Conservation (phyloP, 2,888 invertebrate species). For the Crepidodera aurea region DNA sequence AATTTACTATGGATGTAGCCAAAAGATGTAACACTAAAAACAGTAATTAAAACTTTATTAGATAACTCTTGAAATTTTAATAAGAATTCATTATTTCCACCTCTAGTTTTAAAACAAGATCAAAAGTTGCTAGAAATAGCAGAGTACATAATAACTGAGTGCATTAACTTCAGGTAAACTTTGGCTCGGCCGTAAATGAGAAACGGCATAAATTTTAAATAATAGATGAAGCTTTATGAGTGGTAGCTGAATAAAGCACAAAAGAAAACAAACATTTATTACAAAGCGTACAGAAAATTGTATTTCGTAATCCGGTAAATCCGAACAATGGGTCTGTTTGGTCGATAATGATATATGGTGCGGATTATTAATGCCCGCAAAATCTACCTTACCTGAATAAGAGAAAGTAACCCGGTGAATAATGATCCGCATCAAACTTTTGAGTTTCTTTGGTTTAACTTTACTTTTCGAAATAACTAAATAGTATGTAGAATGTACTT, state of each 20-base stretch:
- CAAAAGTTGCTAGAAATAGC: slow-evolving; percentile 8
- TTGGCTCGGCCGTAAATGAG: slow-evolving; percentile 3
- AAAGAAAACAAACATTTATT: slow-evolving; percentile 2
- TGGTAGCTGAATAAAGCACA: neutral
- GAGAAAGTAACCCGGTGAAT: too few relatives aligned
- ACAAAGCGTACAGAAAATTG: neutral
- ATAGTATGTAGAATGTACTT: too few relatives aligned
- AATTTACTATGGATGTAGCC: too few relatives aligned
- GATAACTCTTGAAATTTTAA: slow-evolving; percentile 10
- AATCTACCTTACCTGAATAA: too few relatives aligned
- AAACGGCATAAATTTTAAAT: slow-evolving; percentile 17
- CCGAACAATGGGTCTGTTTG: neutral
- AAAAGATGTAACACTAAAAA: too few relatives aligned
- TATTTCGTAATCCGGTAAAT: neutral
- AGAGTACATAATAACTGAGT: slow-evolving; percentile 10
- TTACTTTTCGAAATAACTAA: too few relatives aligned
- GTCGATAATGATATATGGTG: neutral
- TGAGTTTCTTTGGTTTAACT: too few relatives aligned
- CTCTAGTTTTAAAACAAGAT: slow-evolving; percentile 5
- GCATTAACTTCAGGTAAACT: slow-evolving; percentile 13
- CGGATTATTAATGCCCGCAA: too few relatives aligned
- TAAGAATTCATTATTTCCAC: slow-evolving; percentile 12
- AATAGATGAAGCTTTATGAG: slow-evolving; percentile 7
- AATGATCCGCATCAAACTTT: too few relatives aligned
- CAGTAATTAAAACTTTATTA: slow-evolving; percentile 3